These are phyloP conservation scores for Ceratina japonica DNA, from an alignment of 1,140 invertebrate species.

Conservation along the genomic window DNA sequence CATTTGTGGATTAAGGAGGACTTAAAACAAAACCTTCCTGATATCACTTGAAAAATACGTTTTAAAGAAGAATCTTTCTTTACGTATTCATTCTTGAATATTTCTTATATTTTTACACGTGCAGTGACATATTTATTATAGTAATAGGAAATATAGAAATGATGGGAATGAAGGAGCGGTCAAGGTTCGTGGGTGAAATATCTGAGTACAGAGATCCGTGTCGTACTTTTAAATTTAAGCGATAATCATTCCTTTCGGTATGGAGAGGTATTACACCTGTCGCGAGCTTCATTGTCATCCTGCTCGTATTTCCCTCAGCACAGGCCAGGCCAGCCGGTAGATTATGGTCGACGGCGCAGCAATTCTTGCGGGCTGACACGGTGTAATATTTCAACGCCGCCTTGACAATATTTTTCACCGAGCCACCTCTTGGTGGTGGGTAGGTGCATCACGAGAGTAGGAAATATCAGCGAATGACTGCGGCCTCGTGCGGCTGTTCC, in stretches of 20 bases:
- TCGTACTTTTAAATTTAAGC: slow-evolving; percentile 5
- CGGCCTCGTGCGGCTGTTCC: slow-evolving; percentile 16
- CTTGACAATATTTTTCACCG: slow-evolving; percentile 64
- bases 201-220: neutral
- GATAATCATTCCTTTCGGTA: slow-evolving; percentile 23
- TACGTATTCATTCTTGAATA: too few species aligned
- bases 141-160: too few species aligned
- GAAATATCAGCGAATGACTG: slow-evolving; percentile 59
- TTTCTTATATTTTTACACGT: too few species aligned
- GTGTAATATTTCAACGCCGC: slow-evolving; percentile 63
- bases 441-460: slow-evolving; percentile 42
- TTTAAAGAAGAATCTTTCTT: too few species aligned
- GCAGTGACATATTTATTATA: too few species aligned
- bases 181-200: neutral
- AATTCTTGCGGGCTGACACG: slow-evolving; percentile 61
- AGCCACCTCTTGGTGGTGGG: slow-evolving; percentile 21
- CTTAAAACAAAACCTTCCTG: too few species aligned
- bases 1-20: too few species aligned
- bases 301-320: slow-evolving; percentile 45
- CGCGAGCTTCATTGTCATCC: slow-evolving; percentile 53
- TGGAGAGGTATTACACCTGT: slow-evolving; percentile 48
- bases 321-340: slow-evolving; percentile 60
- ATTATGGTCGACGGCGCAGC: slow-evolving; percentile 60
- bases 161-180: neutral
- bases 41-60: too few species aligned